Evolutionary conservation across 2,797 vertebrate genomes (phyloP), one percentile per base, ranked within the genome.

Genomic region (Microctenopoma steveboyesi): DNA sequence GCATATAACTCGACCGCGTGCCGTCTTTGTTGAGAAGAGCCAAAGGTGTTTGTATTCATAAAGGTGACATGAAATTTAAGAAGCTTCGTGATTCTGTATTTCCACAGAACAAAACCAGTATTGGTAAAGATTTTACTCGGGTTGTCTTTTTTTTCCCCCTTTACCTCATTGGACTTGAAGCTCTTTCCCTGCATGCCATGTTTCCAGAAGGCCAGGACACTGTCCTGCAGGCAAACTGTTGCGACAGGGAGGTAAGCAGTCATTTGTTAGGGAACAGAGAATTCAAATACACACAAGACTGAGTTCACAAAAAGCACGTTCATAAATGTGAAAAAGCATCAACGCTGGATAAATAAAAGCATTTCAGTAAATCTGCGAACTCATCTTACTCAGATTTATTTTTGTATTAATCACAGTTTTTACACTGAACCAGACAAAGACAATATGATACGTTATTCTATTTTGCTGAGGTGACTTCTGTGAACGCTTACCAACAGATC

Each of bases 171-270:
- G 30, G 97, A 98, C 86, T 96, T 99, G 91, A 99, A 98, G 94
- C 95, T 99, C 85, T 98, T 99, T 49, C 98, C 98, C 88, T 99
- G 98, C 98, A 99, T 99, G 51, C 98, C 98, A 0, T 99, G 97
- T 55, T 98, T 99, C 98, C 98, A 99, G 93, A 99, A 99, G 87
- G 97, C 97, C 86, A 99, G 84, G 55, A 99, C 97, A 7, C 97
- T 99, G 93, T 99, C 98, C 81, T 99, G 98, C 90, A 99, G 96
- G 92, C 97, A 99, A 84, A 99, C 98, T 99, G 88, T 62, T 46
- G 86, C 0, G 76, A 58, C n/a, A 73, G 46, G 66, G 53, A 66
- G 33, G 33, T 10, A 45, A 56, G 4, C 68, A 39, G 46, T 3
- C 14, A 42, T 9, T 22, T 42, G 42, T 78, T 40, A 81, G 39